phyloP scores from a whole-genome alignment of 2,797 vertebrate species.

The Mergus octosetaceus region DNA sequence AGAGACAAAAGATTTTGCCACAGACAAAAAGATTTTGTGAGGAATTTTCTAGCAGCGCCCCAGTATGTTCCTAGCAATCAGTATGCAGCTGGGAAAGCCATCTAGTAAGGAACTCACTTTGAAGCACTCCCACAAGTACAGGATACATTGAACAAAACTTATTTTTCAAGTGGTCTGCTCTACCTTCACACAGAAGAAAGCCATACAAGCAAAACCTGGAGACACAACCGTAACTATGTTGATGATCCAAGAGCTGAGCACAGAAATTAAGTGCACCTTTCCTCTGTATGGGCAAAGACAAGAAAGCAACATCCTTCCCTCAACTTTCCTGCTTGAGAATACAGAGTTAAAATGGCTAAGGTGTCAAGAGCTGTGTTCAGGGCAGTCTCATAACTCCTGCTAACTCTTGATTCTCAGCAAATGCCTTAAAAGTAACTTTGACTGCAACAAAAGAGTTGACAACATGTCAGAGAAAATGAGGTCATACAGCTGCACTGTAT shows the following conservation, averaged over 20 bases:
- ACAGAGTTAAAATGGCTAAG: neutral
- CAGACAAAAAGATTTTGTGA: neutral
- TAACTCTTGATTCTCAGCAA: neutral
- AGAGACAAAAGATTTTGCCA: neutral
- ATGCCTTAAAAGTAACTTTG: neutral
- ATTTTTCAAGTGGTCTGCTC: neutral
- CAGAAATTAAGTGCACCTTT: neutral
- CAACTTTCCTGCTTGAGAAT: neutral
- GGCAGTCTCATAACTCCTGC: too few relatives aligned
- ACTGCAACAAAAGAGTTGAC: neutral
- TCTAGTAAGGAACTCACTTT: conserved; percentile 11
- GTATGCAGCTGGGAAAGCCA: conserved; percentile 3
- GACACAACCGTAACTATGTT: neutral
- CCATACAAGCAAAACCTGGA: neutral
- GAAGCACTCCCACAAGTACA: neutral
- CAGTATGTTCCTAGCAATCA: neutral
- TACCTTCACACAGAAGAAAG: neutral
- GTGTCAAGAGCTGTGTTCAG: neutral
- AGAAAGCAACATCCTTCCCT: neutral
- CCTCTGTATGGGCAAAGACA: neutral
- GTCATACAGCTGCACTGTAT: neutral
- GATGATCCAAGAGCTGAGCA: neutral
- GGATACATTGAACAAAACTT: neutral
- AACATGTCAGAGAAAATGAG: neutral
- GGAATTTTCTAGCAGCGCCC: neutral